Base-by-base conservation (phyloP, 2,113 vertebrate species). In the Gila orcuttii region DNA sequence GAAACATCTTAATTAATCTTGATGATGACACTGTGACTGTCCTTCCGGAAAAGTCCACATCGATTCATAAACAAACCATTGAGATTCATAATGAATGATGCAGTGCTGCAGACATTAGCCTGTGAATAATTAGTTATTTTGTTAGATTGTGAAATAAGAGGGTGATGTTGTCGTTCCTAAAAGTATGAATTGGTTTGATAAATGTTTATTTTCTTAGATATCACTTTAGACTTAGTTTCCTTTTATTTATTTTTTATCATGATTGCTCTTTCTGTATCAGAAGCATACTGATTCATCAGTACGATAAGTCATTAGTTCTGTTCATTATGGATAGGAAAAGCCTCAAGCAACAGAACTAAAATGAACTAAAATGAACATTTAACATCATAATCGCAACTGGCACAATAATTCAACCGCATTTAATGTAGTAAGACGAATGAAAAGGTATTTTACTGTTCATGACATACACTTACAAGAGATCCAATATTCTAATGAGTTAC, bases 1-100 rank as follows among this genome's bases (percentile, higher is more conserved):
- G 91, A 91, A 90, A 91, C 91, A 92, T 93, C 92, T 93, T 92
- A 92, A 94, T 94, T 94, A 93, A 94, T 94, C 92, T 92, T 68
- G 86, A 91, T 79, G 92, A 93, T 92, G 94, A 94, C 94, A 93
- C 92, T 90, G 87, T 47, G 85, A 85, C 89, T 92, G 89, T 92
- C 89, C 90, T 93, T 91, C 90, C 85, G 88, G 90, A 93, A 92
- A 86, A 93, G 90, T 92, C 90, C 90, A 89, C 93, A 93, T 93
- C 93, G 94, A 95, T 95, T 92, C 52, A 89, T 94, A 94, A 94
- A 93, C 90, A 94, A 91, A 88, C 92, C 90, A 93, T 89, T 92
- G 92, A 93, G 93, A 89, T 47, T 87, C 86, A 85, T 94, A 93
- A 94, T 89, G 84, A 93, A 94, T 93, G 92, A 90, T 87, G 86